phyloP scores from a whole-genome alignment of 2,797 vertebrate genomes.

The Leptodactylus fallax region DNA sequence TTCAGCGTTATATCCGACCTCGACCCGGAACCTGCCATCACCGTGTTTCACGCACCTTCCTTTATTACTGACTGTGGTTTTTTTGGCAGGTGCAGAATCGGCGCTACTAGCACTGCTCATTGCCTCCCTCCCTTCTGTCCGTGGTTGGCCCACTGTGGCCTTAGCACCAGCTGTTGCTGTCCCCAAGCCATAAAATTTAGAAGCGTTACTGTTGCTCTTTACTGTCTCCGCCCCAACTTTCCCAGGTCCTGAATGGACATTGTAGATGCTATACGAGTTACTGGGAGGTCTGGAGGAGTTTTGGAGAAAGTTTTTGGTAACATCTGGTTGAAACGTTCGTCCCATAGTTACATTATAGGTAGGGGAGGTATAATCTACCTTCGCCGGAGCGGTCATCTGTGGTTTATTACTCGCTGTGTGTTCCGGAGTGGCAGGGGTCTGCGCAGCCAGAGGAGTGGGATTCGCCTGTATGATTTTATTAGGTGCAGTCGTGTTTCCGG shows the following conservation, averaged over 20 bases:
- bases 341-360: fast-evolving
- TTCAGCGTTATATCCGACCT: conserved; percentile 85
- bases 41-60: conserved; percentile 82
- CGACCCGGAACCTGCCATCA: conserved; percentile 86
- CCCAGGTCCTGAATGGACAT: conserved; percentile 29
- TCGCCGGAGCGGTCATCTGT: conserved; percentile 35
- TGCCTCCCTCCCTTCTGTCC: background rate
- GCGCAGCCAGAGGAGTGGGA: background rate
- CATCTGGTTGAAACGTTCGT: conserved; percentile 52
- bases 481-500: background rate
- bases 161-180: background rate
- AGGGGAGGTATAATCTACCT: background rate
- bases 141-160: background rate
- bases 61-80: conserved; percentile 70
- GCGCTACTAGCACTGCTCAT: background rate
- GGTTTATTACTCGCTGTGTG: conserved; percentile 22
- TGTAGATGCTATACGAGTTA: background rate
- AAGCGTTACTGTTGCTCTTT: conserved; percentile 21
- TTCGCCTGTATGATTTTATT: background rate
- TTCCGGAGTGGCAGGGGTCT: background rate
- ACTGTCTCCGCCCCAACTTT: background rate
- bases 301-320: background rate
- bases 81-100: conserved; percentile 68
- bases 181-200: conserved; percentile 30
- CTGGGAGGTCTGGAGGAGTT: background rate